Base-by-base conservation (phyloP, 2,797 vertebrate genomes). In the Botia almorhae region DNA sequence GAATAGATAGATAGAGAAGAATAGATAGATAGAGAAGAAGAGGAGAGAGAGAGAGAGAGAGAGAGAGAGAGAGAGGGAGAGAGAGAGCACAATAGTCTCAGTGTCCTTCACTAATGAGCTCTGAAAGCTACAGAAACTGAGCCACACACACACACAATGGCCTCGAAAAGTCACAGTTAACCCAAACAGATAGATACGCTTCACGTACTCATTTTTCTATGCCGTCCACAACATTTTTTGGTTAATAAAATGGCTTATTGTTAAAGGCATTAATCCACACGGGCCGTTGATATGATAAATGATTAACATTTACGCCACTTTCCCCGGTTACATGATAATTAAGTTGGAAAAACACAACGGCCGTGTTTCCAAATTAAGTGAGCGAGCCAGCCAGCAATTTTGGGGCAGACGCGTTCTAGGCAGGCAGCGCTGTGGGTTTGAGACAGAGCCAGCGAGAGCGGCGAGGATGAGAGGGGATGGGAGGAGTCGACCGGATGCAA, bases 81-180 rank as follows among this genome's bases (percentile, higher is more conserved):
- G n/a, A 26, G 85, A 58, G 63, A 50, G 80, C 79, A 87, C 81
- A 84, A 83, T 85, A 73, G 84, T 86, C 80, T 86, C 87, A 84
- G 83, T 83, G 86, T 92, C 89, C 92, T 91, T 93, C 89, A 85
- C 91, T 94, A 93, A 94, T 93, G 93, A 94, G 92, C 89, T 91
- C 89, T 90, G 88, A 91, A 89, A 90, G 88, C 89, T 83, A 89
- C 89, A 86, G 90, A 90, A 92, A 91, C 89, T 79, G 60, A 91
- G 85, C 87, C 89, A 74, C 68, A 72, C 89, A 74, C 68, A 72
- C 87, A 90, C 83, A 89, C 89, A 89, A 87, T 89, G 87, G 88
- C 91, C 89, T 85, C 55, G 87, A 90, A 89, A 90, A 91, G 88
- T 88, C 92, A 92, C 88, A 89, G 58, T 21, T 74, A 60, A 74